Base-by-base conservation (phyloP, 2,888 invertebrate species). In the Platynereis dumerilii region DNA sequence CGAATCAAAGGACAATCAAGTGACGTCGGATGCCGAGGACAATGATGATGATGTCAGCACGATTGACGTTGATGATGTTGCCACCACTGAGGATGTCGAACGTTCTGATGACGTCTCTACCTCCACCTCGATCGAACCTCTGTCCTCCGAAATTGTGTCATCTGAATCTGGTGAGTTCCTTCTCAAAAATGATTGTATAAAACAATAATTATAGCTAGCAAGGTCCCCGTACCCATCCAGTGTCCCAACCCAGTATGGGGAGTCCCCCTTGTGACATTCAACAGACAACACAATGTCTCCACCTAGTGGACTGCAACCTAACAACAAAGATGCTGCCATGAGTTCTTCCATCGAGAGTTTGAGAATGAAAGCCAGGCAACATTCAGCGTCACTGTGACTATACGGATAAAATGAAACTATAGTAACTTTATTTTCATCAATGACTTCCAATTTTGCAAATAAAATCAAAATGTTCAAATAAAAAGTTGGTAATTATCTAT, bases 331-430 rank as follows among this genome's bases (percentile, higher is more conserved):
- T 34, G 54, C n/a, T 34, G 45, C 56, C 3, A 20, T 62, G 79
- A 93, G 92, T 66, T 92, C 87, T 76, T 95, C 87, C 0, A 93
- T 94, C 3, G 91, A 86, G 67, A 94, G 88, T 62, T 59, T 78
- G 64, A 69, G 78, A 22, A 66, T 72, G 54, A 63, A 77, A 1
- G 78, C 78, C 0, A 67, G 76, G 12, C 77, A 77, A 58, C 77
- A 77, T 57, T 69, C 73, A 1, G 75, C 76, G 2, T 70, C 75
- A 1, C 54, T 76, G 22, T 60, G 67, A 22, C 57, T 52, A 53
- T 60, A 58, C 29, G 67, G 64, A 17, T 67, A 39, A 61, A n/a
- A n/a, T n/a, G n/a, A n/a, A n/a, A n/a, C n/a, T n/a, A n/a, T n/a
- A n/a, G n/a, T n/a, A n/a, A n/a, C n/a, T n/a, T n/a, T n/a, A n/a